Conservation (phyloP, 2,113 vertebrate genomes). For the Neogale vison region DNA sequence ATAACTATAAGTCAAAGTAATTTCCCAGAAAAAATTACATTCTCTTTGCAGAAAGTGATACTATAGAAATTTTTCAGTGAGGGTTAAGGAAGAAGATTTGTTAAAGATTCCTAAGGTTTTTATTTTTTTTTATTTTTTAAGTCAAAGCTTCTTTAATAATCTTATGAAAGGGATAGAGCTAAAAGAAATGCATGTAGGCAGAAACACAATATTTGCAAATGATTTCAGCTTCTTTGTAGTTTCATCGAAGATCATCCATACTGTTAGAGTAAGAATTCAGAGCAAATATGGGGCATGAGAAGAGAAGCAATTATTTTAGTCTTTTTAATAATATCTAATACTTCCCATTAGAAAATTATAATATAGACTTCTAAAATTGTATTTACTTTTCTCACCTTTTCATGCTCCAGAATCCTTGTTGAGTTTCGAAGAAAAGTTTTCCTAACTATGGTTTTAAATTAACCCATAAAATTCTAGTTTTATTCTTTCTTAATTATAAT, state of each 20-base stretch:
- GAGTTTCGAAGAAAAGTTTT: constrained; percentile 1
- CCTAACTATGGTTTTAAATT: not conserved
- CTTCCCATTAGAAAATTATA: constrained; percentile 26
- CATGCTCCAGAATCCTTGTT: not conserved
- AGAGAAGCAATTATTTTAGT: constrained; percentile 16
- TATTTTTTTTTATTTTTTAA: not conserved
- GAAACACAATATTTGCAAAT: not conserved
- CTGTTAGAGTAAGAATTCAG: not conserved
- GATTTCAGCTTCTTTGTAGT: not conserved
- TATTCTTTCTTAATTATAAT: not conserved
- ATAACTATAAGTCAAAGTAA: not conserved
- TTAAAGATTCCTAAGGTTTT: not conserved
- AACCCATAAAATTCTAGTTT: not conserved
- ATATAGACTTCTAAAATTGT: not conserved
- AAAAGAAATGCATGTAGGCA: not conserved
- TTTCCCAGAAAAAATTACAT: not conserved
- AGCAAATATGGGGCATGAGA: not conserved
- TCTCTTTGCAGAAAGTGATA: not conserved
- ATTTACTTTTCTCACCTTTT: not conserved
- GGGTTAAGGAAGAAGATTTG: not conserved
- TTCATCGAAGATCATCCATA: not conserved
- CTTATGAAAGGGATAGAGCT: not conserved
- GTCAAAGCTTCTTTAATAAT: not conserved
- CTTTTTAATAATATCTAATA: not conserved
- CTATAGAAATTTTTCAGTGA: not conserved